Evolutionary conservation across 2,797 vertebrate species (phyloP), one percentile per base, ranked within the genome.

Genomic region (Galagoides demidoff): DNA sequence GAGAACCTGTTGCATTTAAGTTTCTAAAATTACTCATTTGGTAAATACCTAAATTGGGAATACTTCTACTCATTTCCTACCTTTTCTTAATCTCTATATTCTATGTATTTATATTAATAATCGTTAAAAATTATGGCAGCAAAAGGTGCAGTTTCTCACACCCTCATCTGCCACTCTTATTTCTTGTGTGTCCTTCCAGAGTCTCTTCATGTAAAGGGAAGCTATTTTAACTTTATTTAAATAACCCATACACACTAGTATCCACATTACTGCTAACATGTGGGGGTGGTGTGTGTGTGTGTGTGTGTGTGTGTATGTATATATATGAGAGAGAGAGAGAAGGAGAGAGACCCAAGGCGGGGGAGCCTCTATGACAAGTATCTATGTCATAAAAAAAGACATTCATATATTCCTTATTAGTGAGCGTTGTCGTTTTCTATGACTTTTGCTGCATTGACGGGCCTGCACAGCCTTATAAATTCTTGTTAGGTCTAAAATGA

Each of bases 1-100:
- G 64, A 85, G 20, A 76, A 81, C 16, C 61, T n/a, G 20, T 20
- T 87, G 23, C 25, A 49, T 59, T 85, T 61, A 52, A 7, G 23
- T 39, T 66, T 86, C 77, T 55, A 70, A 79, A 94, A 90, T 45
- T 61, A 87, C 76, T 70, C 91, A 37, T 23, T 76, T 90, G 23
- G 14, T 79, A 34, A 94, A 79, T 31, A 61, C 25, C 16, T 45
- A 45, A 14, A 37, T 31, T 59, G 7, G 77, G 14, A 37, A 79
- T 10, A 1, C 16, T 61, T 59, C 39, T 37, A 14, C 31, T 77
- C 13, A 70, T 39, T 45, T 77, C 59, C 34, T 61, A 45, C 9
- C 52, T 31, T n/a, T 16, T 7, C 17, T 55, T 77, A 66, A 66
- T 66, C 20, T 92, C 78, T 10, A 52, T 34, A 84, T 66, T 31